phyloP scores from a whole-genome alignment of 2,888 invertebrate species.

The Andrena hattorfiana region DNA sequence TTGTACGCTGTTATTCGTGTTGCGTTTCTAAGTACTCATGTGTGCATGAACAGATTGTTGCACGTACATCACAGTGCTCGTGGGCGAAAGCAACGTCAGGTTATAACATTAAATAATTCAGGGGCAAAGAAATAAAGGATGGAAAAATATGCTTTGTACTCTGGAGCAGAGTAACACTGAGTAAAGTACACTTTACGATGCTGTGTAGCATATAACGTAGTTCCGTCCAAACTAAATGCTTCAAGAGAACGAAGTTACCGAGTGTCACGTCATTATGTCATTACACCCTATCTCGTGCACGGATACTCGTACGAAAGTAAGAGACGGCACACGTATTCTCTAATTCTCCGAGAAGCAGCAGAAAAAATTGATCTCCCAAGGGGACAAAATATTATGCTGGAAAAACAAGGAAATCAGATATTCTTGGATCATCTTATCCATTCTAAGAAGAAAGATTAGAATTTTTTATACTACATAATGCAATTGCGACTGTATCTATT shows the following conservation, averaged over 20 bases:
- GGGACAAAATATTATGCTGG: too few relatives aligned
- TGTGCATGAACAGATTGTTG: neutral
- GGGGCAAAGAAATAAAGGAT: constrained; percentile 7
- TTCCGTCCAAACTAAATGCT: constrained; percentile 32
- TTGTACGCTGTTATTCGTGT: neutral
- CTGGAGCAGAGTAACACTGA: neutral
- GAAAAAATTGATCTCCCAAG: neutral
- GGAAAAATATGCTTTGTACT: constrained; percentile 34
- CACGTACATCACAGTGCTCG: neutral
- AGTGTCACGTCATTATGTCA: constrained; percentile 41
- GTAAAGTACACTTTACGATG: constrained; percentile 27
- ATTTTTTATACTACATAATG: too few relatives aligned
- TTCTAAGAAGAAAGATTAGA: too few relatives aligned
- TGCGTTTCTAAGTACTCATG: neutral
- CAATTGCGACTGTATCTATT: too few relatives aligned
- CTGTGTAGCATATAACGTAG: constrained; percentile 13
- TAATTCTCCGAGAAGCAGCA: neutral
- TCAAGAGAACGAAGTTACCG: constrained; percentile 35
- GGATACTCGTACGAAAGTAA: constrained; percentile 8
- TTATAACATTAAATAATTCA: constrained; percentile 14
- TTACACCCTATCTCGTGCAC: constrained; percentile 5
- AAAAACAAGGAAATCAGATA: too few relatives aligned
- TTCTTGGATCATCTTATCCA: too few relatives aligned
- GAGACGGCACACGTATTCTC: neutral
- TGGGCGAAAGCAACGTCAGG: neutral